Evolutionary conservation across 2,797 vertebrate species (phyloP).

Genomic region (Strix occidentalis): DNA sequence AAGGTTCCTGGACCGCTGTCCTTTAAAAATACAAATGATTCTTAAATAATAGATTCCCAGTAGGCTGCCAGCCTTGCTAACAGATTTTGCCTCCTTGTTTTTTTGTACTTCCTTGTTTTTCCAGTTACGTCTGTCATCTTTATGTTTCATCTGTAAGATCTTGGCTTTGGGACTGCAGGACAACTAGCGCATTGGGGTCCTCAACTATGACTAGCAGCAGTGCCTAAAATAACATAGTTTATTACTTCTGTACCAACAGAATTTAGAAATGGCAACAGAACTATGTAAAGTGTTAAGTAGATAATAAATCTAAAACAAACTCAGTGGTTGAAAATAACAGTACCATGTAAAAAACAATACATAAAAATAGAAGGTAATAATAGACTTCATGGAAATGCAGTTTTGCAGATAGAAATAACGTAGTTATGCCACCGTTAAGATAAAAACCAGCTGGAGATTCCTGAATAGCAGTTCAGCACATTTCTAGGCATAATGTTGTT

Average conservation of each 20-base stretch:
- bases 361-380: background rate
- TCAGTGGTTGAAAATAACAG: background rate
- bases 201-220: background rate
- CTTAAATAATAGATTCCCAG: background rate
- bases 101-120: background rate
- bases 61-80: background rate
- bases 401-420: background rate
- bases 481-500: slow-evolving; percentile 36
- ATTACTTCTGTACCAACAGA: background rate
- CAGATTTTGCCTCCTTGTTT: accelerated
- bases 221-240: background rate
- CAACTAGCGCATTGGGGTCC: background rate
- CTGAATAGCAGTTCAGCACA: background rate
- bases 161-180: background rate
- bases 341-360: background rate
- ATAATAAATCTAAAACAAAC: background rate
- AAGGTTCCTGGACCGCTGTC: background rate
- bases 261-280: background rate
- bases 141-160: background rate
- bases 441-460: slow-evolving; percentile 35
- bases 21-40: background rate
- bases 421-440: background rate
- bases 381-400: background rate
- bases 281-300: background rate
- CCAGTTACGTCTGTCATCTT: background rate